These are phyloP conservation scores for Creontiades dilutus DNA, from an alignment of 2,888 invertebrate species.

Conservation along the genomic window DNA sequence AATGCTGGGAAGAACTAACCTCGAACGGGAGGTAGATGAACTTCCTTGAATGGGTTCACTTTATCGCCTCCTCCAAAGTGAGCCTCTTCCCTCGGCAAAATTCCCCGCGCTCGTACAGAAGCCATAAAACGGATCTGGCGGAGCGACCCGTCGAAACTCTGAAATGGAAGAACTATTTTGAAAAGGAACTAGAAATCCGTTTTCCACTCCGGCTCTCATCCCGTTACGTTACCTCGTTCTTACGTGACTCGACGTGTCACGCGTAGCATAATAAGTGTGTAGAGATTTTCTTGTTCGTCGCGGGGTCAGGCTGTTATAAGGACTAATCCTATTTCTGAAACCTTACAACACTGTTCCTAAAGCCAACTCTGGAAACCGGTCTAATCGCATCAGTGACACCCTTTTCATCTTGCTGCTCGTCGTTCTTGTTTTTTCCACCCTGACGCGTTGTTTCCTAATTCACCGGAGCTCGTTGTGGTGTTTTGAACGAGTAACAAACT, in stretches of 20 bases:
- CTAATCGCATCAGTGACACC: constrained; percentile 36
- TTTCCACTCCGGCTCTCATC: not conserved
- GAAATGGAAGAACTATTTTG: not conserved
- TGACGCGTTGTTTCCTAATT: no score
- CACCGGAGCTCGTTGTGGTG: no score
- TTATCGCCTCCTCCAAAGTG: no score
- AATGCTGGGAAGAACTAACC: no score
- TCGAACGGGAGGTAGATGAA: no score
- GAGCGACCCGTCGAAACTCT: no score
- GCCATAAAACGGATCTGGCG: no score
- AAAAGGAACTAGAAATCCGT: not conserved
- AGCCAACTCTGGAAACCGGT: constrained; percentile 30
- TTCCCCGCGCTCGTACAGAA: no score
- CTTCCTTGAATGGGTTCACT: no score
- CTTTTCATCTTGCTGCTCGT: not conserved
- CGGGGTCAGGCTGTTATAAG: constrained; percentile 30
- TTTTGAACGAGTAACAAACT: no score
- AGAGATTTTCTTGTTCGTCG: constrained; percentile 13
- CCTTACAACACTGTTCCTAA: constrained; percentile 35
- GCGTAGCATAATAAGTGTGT: constrained; percentile 7
- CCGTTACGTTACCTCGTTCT: constrained; percentile 7
- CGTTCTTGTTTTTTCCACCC: not conserved
- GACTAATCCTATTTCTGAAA: constrained; percentile 14
- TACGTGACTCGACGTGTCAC: constrained; percentile 16
- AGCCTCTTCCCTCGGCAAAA: no score